Base-by-base conservation (phyloP, 2,113 vertebrate genomes). In the Mohoua ochrocephala region DNA sequence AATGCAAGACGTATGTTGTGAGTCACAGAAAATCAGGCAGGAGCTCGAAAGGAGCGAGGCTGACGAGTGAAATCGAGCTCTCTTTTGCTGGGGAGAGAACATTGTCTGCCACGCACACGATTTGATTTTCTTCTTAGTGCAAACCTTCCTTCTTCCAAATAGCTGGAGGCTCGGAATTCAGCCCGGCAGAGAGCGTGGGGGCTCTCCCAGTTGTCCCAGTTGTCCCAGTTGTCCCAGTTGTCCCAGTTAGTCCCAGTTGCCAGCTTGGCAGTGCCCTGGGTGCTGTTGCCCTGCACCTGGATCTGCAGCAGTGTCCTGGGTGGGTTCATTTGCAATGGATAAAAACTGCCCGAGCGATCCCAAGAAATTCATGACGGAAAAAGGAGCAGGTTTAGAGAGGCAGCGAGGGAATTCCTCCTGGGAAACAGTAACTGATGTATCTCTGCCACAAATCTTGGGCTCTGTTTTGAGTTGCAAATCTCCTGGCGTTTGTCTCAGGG, bases 1-100 rank as follows among this genome's bases (percentile, higher is more conserved):
- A 96, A 96, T 95, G 92, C 90, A 84, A 93, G 81, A 61, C 24
- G 17, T 88, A 52, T 88, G 75, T 93, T 56, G 87, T 87, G 94
- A 95, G 85, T 93, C 70, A 52, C 70, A 86, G 61, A 17, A 80
- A 77, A 89, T 87, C 89, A 56, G 56, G 82, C 77, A 45, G 71
- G n/a, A 86, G 75, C 87, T 77, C 79, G 15, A 78, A 79, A 81
- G 2, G 75, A 86, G 42, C 24, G 1, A 17, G 86, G 73, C 86
- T 84, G 78, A 45, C 1, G 24, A 74, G 71, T 26, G 64, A 44
- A 75, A 50, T 1, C 4, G 27, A 82, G 90, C 59, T 60, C 31
- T 37, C 0, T 23, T 92, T 59, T 59, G 64, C 93, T 16, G 73
- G 84, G 77, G 79, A 70, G 39, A 31, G 56, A 93, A n/a, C n/a